Evolutionary conservation across 2,888 invertebrate genomes (phyloP).

Genomic region (Carabus problematicus): DNA sequence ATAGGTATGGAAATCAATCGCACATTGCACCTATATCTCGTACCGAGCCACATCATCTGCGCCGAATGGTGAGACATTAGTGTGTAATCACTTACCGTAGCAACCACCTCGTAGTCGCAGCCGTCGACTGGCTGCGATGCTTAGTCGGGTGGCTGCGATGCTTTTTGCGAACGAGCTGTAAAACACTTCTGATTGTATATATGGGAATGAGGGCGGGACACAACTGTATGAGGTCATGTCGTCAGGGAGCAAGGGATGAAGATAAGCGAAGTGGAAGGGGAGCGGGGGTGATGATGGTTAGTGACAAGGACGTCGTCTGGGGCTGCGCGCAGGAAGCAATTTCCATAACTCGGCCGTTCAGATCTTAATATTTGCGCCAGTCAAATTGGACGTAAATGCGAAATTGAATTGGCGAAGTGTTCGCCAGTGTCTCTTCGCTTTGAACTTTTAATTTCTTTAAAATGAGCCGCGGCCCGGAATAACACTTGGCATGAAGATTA

Average conservation of each 20-base stretch:
- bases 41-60: slow-evolving; percentile 26
- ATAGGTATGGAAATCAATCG: slow-evolving; percentile 39
- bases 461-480: slow-evolving; percentile 46
- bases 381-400: slow-evolving; percentile 47
- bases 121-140: slow-evolving; percentile 14
- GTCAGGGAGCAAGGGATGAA: background rate
- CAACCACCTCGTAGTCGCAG: background rate
- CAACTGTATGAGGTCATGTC: background rate
- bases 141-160: slow-evolving; percentile 14
- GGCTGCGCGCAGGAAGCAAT: slow-evolving; percentile 18
- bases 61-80: slow-evolving; percentile 35
- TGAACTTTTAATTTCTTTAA: slow-evolving; percentile 49
- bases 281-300: background rate
- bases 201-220: background rate
- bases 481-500: slow-evolving; percentile 48
- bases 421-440: slow-evolving; percentile 44
- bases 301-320: background rate
- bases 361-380: slow-evolving; percentile 39
- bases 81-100: slow-evolving; percentile 26
- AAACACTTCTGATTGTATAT: slow-evolving; percentile 35
- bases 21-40: background rate
- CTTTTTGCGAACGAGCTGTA: slow-evolving; percentile 36
- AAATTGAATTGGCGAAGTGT: slow-evolving; percentile 45
- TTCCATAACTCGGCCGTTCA: slow-evolving; percentile 28
- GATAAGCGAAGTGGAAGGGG: background rate